Evolutionary conservation across 2,797 vertebrate species (phyloP), one percentile per base, ranked within the genome.

Genomic region (Enteromius trimaculatus): DNA sequence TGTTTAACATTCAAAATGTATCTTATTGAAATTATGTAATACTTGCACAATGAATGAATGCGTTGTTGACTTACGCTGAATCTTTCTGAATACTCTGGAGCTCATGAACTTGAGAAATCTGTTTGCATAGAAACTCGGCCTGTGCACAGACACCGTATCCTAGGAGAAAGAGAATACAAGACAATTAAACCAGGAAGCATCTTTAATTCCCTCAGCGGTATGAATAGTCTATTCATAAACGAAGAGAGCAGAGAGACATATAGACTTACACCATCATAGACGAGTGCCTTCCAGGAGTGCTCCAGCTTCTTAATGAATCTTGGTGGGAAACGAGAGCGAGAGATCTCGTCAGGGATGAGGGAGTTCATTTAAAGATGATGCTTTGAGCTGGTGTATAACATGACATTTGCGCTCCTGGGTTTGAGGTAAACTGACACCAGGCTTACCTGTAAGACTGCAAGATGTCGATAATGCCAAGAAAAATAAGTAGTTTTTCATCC

Each of bases 31-130:
- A 62, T 64, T 29, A 47, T 65, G 31, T 37, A 37, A 66, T 65
- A 31, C 44, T 39, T 66, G 58, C 44, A 23, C 23, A 37, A 6
- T 39, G 51, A n/a, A 77, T 44, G 34, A 14, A 29, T 4, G 11
- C 6, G 3, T 37, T 66, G 58, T 51, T 77, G 19, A 93, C 96
- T 96, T 96, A 99, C 98, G 95, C 86, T 97, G 97, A 89, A 93
- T 94, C 93, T 98, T 99, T 93, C 97, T 97, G 95, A 99, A 99
- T 89, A 99, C 98, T 83, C 95, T 94, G 62, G 95, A 94, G 93
- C 95, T 98, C 98, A 99, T 98, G 92, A 99, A 99, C 92, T 98
- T 99, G 80, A 99, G 95, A 95, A 99, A 99, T 90, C 98, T 96
- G 88, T 96, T 96, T 83, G 98, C 97, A 71, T 99, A 99, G 94